These are phyloP conservation scores for Ataeniobius toweri DNA, from an alignment of 2,797 vertebrate genomes.

Conservation along the genomic window DNA sequence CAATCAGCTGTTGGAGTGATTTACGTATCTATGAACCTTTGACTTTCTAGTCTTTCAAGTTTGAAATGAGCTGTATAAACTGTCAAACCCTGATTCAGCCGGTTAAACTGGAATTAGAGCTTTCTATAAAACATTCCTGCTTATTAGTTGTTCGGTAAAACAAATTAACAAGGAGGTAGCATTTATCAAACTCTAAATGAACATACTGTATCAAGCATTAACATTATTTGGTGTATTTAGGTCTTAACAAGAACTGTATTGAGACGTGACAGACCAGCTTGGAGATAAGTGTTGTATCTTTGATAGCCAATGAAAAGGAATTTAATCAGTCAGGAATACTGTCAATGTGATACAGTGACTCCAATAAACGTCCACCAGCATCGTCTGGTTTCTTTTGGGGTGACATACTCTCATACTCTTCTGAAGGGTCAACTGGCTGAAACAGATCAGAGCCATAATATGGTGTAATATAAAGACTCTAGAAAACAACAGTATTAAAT, in stretches of 20 bases:
- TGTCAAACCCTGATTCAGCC: not conserved
- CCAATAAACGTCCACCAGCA: not conserved
- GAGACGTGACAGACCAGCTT: not conserved
- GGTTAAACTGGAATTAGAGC: not conserved
- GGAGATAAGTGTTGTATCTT: not conserved
- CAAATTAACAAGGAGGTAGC: not conserved
- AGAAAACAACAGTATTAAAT: not conserved
- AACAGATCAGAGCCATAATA: too few species aligned
- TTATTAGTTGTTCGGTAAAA: not conserved
- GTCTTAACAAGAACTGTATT: not conserved
- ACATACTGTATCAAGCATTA: not conserved
- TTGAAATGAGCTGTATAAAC: not conserved
- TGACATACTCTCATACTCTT: not conserved
- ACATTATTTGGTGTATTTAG: not conserved
- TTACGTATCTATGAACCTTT: not conserved
- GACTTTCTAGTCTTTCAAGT: not conserved
- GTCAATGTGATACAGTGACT: not conserved
- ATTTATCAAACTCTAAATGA: not conserved
- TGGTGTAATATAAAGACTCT: not conserved
- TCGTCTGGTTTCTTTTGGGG: not conserved
- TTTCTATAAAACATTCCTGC: not conserved
- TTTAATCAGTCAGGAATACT: not conserved
- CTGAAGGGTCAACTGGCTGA: too few species aligned
- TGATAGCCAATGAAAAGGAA: not conserved
- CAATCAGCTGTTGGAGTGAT: not conserved